Conservation (phyloP, 2,113 vertebrate genomes). For the Rousettus leschenaultii region DNA sequence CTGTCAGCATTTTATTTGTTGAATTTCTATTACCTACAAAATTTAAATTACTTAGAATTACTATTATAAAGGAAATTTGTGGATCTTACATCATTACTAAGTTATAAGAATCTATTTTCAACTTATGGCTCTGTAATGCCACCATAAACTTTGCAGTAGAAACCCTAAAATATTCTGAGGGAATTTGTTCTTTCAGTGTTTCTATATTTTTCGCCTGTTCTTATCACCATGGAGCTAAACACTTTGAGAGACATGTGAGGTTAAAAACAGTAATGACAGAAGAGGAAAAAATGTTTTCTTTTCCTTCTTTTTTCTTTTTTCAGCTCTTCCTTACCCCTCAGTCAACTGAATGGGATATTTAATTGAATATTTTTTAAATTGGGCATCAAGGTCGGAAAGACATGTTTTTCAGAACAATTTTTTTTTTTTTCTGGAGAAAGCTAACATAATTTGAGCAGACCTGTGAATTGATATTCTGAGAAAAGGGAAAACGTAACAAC, state of each 20-base stretch:
- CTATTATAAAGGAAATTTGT: conserved; percentile 7
- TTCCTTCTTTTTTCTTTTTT: background rate
- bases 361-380: background rate
- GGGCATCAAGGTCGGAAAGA: background rate
- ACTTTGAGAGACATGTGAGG: conserved; percentile 23
- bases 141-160: conserved; percentile 30
- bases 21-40: background rate
- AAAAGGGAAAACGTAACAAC: background rate
- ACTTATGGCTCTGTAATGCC: conserved; percentile 41
- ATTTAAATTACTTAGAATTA: background rate
- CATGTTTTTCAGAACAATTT: background rate
- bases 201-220: conserved; percentile 51
- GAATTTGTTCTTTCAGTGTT: conserved; percentile 65
- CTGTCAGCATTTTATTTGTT: background rate
- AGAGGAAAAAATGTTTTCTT: background rate
- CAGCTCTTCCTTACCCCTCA: background rate
- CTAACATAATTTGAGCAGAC: background rate
- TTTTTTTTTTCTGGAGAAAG: background rate
- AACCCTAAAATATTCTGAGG: conserved; percentile 58
- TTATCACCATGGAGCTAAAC: conserved; percentile 69
- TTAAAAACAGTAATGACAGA: conserved; percentile 64
- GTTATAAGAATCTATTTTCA: conserved; percentile 54
- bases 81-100: conserved; percentile 42
- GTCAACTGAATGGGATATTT: background rate
- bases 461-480: background rate